Conservation (phyloP, 2,113 vertebrate species). For the Arothron firmamentum region DNA sequence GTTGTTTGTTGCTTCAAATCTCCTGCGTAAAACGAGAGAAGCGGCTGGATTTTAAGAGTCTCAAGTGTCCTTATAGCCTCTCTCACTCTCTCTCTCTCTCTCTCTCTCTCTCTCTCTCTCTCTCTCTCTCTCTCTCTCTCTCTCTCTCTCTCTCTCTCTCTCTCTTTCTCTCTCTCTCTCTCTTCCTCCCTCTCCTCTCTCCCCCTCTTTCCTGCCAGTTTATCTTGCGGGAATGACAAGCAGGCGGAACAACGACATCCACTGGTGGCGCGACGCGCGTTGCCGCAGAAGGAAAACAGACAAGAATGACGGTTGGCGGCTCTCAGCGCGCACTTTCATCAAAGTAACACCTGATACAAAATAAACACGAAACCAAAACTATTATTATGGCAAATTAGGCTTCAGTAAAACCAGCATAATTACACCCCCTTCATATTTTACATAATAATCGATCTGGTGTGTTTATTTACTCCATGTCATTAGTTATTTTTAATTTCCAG, state of each 20-base stretch:
- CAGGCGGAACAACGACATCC: slow-evolving; percentile 80
- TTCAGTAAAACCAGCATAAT: no score
- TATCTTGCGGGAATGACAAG: slow-evolving; percentile 61
- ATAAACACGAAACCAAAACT: no score
- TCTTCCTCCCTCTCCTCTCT: slow-evolving; percentile 46
- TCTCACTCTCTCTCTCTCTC: slow-evolving; percentile 20
- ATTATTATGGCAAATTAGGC: no score
- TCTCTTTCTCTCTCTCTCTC: slow-evolving; percentile 34
- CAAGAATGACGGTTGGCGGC: not conserved
- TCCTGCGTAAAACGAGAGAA: slow-evolving; percentile 54
- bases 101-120: slow-evolving; percentile 44
- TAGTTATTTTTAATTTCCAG: no score
- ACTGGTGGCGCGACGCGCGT: slow-evolving; percentile 68
- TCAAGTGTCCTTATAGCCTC: slow-evolving; percentile 55
- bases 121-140: slow-evolving; percentile 8
- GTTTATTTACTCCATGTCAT: no score
- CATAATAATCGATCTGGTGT: no score
- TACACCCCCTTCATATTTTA: no score
- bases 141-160: slow-evolving; percentile 36
- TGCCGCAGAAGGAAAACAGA: not conserved
- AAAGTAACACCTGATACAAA: no score
- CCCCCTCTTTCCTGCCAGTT: slow-evolving; percentile 63
- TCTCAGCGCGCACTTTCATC: no score
- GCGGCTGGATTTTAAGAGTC: slow-evolving; percentile 57
- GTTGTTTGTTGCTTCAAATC: slow-evolving; percentile 58